Conservation (phyloP, 2,113 vertebrate genomes). For the Silurus meridionalis region DNA sequence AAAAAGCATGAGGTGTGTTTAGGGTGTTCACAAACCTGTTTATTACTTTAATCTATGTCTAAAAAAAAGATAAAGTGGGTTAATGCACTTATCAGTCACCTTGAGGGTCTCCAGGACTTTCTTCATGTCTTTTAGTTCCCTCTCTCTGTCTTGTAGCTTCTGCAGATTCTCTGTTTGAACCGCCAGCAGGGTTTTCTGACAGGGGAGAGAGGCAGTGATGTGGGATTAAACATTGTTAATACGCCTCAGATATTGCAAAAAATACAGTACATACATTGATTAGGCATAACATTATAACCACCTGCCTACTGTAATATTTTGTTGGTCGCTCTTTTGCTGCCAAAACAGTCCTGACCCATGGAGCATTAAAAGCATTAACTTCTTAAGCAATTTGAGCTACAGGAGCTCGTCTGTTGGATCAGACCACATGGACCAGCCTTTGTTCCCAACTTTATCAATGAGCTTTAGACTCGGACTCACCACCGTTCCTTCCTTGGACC, state of each 20-base stretch:
- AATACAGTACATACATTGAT: background rate
- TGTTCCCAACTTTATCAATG: too few relatives aligned
- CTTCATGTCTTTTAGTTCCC: constrained; percentile 74
- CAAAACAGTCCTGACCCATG: too few relatives aligned
- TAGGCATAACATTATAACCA: too few relatives aligned
- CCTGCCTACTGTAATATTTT: too few relatives aligned
- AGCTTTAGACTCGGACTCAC: too few relatives aligned
- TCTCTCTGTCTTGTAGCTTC: constrained; percentile 69
- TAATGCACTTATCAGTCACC: constrained; percentile 54
- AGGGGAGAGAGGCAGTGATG: background rate
- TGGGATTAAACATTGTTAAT: background rate
- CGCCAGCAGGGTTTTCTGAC: constrained; percentile 65
- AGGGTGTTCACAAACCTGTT: background rate
- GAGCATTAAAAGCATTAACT: too few relatives aligned
- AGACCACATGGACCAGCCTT: too few relatives aligned
- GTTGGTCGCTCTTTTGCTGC: too few relatives aligned
- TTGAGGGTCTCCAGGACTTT: constrained; percentile 69
- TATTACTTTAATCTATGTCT: background rate
- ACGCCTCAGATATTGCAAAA: background rate
- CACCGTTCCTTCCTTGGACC: too few relatives aligned
- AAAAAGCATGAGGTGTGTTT: background rate
- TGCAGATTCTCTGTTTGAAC: constrained; percentile 66
- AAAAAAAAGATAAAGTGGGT: background rate
- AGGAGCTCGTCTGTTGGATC: too few relatives aligned
- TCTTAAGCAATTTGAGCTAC: too few relatives aligned